Evolutionary conservation across 2,888 invertebrate species (phyloP), one percentile per base, ranked within the genome.

Genomic region (Cylindroiulus punctatus): DNA sequence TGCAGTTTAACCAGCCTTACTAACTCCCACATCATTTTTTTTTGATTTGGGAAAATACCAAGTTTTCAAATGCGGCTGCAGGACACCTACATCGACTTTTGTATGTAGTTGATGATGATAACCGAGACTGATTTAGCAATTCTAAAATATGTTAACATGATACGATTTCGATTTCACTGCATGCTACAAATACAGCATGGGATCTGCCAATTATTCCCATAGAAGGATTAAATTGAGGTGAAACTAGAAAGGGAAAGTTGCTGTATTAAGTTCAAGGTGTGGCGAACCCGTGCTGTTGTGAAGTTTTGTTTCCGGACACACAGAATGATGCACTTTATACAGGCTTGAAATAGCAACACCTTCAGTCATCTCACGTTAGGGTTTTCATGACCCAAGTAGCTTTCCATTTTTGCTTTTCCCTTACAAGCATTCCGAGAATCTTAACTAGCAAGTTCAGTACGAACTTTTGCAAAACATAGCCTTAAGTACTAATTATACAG

Each of bases 91-190:
- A 76, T 76, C 10, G 26, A 65, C 26, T 65, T 76, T 76, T 76
- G 30, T 76, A 30, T 76, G 30, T 32, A 76, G 26, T 76, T 76
- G 76, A 5, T 76, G 17, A 26, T 76, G 76, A 76, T 76, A 76
- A 76, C 76, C 76, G 76, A 76, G 26, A 76, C 76, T 76, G 76
- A 76, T 76, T 76, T 76, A 76, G 76, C 76, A 76, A 76, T 76
- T 76, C 76, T 17, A 76, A 76, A 76, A 76, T 76, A 76, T 76
- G 76, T 76, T 76, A 76, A 76, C 76, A 76, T 17, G 76, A 76
- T 76, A 76, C 17, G 76, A 76, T 76, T 76, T 76, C 76, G 76
- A 76, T 76, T 76, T 76, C 76, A 76, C 30, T 76, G 76, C 76
- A 76, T 76, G 76, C 76, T 76, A 76, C 76, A 76, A 76, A 76